phyloP scores from a whole-genome alignment of 2,113 vertebrate genomes.

The Corythoichthys intestinalis region DNA sequence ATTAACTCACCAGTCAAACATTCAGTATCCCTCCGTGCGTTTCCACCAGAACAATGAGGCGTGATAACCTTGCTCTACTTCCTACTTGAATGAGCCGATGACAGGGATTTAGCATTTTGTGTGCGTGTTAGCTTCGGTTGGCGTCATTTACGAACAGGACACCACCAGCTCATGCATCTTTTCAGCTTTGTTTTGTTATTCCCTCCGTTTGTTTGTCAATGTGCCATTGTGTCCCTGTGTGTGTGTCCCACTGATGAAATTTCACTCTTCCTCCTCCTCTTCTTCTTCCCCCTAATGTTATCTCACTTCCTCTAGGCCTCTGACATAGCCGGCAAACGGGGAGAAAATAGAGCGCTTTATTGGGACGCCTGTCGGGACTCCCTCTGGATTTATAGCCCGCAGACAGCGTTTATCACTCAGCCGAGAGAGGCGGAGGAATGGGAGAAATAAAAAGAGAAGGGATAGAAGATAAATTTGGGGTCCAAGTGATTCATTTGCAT shows the following conservation, averaged over 20 bases:
- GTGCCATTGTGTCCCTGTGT: constrained; percentile 17
- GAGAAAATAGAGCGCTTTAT: constrained; percentile 72
- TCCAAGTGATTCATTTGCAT: constrained; percentile 44
- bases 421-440: constrained; percentile 39
- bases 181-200: constrained; percentile 10
- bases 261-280: constrained; percentile 30
- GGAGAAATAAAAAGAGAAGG: constrained; percentile 2
- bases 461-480: constrained; percentile 14
- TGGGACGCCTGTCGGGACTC: constrained; percentile 66
- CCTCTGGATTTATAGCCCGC: constrained; percentile 63
- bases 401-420: constrained; percentile 71
- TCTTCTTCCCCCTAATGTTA: constrained; percentile 54
- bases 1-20: neutral
- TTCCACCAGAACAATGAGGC: neutral
- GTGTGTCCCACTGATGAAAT: constrained; percentile 35
- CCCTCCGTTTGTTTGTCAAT: constrained; percentile 31
- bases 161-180: constrained; percentile 28
- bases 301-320: constrained; percentile 68
- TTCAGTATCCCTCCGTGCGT: neutral
- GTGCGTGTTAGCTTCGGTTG: constrained; percentile 14
- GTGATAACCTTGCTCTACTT: neutral
- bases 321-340: constrained; percentile 57
- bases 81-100: neutral
- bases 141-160: neutral
- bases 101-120: constrained; percentile 11